Conservation (phyloP, 2,113 vertebrate species). For the Xiphorhynchus elegans region DNA sequence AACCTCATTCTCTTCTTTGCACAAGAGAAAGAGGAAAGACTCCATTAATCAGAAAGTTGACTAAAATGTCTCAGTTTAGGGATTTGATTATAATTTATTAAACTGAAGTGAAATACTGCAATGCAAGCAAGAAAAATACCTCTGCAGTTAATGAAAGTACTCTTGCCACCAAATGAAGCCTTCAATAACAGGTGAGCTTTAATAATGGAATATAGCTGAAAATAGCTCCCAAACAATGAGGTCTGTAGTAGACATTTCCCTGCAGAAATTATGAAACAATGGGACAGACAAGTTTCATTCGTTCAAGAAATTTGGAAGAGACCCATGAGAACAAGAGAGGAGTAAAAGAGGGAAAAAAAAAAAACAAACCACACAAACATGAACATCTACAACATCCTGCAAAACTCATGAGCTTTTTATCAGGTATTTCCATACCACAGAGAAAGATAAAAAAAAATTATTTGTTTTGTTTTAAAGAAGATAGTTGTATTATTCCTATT, state of each 20-base stretch:
- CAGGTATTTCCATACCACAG: background rate
- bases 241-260: background rate
- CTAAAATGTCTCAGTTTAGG: background rate
- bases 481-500: background rate
- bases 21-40: background rate
- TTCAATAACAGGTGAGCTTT: background rate
- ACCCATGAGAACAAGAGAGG: background rate
- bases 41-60: background rate
- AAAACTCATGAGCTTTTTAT: background rate
- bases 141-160: background rate
- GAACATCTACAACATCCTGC: background rate
- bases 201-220: background rate
- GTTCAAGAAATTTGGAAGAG: background rate
- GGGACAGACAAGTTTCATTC: background rate
- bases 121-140: background rate
- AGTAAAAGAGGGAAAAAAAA: background rate
- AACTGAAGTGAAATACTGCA: background rate
- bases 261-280: background rate
- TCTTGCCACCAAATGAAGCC: background rate
- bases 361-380: background rate
- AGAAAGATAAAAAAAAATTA: background rate
- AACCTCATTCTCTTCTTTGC: background rate
- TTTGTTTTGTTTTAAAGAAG: background rate
- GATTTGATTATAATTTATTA: background rate
- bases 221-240: background rate